Evolutionary conservation across 1,140 invertebrate genomes (phyloP).

Genomic region (Trichomalopsis sarcophagae): DNA sequence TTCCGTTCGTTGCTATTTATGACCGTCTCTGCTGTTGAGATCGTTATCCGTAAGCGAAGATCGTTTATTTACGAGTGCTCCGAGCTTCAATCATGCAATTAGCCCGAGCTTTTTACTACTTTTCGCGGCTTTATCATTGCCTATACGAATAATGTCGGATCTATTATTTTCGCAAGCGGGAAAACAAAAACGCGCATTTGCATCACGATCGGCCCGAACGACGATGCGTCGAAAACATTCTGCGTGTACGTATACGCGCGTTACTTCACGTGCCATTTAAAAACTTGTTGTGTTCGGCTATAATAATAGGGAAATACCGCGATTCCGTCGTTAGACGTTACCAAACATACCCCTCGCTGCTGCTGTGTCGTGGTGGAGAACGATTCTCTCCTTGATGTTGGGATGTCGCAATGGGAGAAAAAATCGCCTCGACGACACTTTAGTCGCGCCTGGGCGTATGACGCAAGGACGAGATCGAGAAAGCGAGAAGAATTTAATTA

Average conservation of each 20-base stretch:
- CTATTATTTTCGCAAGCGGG: neutral
- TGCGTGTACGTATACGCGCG: neutral
- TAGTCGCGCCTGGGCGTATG: neutral
- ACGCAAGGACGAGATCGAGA: neutral
- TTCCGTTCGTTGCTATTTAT: neutral
- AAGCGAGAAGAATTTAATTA: neutral
- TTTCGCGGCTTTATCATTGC: too few species aligned
- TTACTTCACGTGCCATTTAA: constrained; percentile 9
- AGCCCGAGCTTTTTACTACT: neutral
- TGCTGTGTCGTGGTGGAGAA: neutral
- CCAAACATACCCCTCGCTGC: neutral
- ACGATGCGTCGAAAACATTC: neutral
- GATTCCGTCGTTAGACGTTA: neutral
- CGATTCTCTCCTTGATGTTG: neutral
- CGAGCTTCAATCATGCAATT: neutral
- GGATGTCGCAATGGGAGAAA: neutral
- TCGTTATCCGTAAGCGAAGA: neutral
- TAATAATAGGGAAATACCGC: neutral
- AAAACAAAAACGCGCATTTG: neutral
- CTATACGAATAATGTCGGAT: too few species aligned
- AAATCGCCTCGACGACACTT: neutral
- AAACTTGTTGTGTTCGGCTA: neutral
- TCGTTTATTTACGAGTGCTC: too few species aligned
- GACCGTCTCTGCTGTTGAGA: neutral
- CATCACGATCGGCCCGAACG: neutral